Conservation (phyloP, 2,888 invertebrate species). For the Adelognathus sp. region DNA sequence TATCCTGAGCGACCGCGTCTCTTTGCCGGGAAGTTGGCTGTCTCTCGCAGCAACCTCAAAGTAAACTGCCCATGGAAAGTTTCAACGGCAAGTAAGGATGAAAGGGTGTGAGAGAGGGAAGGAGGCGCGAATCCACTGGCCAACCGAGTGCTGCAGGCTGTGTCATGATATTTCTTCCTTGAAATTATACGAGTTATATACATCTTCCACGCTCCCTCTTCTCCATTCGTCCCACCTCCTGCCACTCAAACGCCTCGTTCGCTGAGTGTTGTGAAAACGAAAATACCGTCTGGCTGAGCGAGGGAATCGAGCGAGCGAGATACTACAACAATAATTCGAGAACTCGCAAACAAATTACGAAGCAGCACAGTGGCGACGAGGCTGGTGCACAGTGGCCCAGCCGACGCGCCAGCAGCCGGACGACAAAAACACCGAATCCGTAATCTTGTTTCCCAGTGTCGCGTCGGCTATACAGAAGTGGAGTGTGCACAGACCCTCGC, state of each 20-base stretch:
- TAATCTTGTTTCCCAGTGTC: slow-evolving; percentile 72
- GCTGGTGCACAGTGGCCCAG: slow-evolving; percentile 19
- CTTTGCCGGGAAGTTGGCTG: slow-evolving; percentile 47
- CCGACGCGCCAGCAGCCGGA: slow-evolving; percentile 38
- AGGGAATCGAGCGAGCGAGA: slow-evolving; percentile 2
- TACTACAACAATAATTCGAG: slow-evolving; percentile 66
- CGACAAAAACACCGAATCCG: slow-evolving; percentile 72
- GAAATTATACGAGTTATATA: slow-evolving; percentile 50
- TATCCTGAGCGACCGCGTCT: not conserved
- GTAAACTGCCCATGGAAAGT: slow-evolving; percentile 51
- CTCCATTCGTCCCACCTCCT: not conserved
- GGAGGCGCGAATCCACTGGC: slow-evolving; percentile 52
- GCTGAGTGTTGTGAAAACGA: slow-evolving; percentile 25
- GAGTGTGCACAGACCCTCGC: slow-evolving; percentile 15
- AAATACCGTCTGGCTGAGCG: slow-evolving; percentile 42
- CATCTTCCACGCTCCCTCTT: not conserved
- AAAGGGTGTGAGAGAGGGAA: slow-evolving; percentile 1
- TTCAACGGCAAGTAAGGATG: slow-evolving; percentile 20
- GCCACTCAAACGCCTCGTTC: slow-evolving; percentile 18
- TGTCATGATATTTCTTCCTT: slow-evolving; percentile 48
- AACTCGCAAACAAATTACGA: slow-evolving; percentile 72
- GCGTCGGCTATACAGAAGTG: slow-evolving; percentile 29
- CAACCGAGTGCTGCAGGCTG: slow-evolving; percentile 49
- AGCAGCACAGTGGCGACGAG: slow-evolving; percentile 39
- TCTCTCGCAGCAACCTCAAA: slow-evolving; percentile 50